phyloP scores from a whole-genome alignment of 2,888 invertebrate species.

The Melanchra persicariae region DNA sequence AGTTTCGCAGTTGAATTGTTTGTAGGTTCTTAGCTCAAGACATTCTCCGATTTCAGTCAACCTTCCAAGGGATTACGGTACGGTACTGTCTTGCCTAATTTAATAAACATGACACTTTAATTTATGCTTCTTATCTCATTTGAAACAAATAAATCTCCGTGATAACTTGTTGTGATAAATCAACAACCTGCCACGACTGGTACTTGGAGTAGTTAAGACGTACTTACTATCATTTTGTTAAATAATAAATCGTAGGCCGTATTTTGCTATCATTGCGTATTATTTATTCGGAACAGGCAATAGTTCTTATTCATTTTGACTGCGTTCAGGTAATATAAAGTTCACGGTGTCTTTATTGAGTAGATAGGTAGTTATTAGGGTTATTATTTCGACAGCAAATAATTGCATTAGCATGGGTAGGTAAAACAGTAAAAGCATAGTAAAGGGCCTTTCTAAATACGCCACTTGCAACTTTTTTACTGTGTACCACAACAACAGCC shows the following conservation, averaged over 20 bases:
- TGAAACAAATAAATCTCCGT: conserved; percentile 39
- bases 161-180: conserved; percentile 44
- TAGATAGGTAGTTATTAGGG: conserved; percentile 3
- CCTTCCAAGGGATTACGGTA: conserved; percentile 18
- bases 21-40: neutral
- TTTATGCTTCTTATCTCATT: conserved; percentile 41
- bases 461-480: neutral
- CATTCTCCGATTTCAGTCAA: neutral
- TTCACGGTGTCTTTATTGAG: conserved; percentile 22
- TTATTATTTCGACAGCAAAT: conserved; percentile 17
- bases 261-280: conserved; percentile 35
- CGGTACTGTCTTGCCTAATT: conserved; percentile 19
- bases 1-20: conserved; percentile 13
- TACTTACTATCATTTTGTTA: conserved; percentile 42
- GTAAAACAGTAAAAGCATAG: neutral
- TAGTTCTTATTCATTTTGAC: conserved; percentile 36
- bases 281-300: conserved; percentile 43
- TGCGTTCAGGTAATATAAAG: conserved; percentile 17
- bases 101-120: conserved; percentile 22
- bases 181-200: conserved; percentile 25
- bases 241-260: conserved; percentile 39
- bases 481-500: neutral
- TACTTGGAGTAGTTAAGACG: conserved; percentile 24
- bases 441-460: neutral
- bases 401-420: too few relatives aligned